phyloP scores from a whole-genome alignment of 2,888 invertebrate genomes.

The Toxonevra muliebris region DNA sequence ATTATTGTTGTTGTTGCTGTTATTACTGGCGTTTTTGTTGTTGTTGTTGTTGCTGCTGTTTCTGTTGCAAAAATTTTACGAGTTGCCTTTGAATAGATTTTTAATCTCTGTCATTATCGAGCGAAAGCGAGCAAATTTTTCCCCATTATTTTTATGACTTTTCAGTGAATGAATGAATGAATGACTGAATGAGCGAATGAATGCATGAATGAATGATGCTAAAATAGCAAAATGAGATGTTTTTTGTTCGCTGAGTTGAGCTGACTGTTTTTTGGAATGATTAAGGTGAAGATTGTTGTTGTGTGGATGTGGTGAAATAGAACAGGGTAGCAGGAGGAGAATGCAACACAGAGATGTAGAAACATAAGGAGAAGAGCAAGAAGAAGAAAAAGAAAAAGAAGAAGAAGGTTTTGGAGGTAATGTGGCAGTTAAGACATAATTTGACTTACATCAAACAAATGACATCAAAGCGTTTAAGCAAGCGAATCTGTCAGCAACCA shows the following conservation, averaged over 20 bases:
- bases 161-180: not conserved
- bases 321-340: not conserved
- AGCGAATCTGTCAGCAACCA: conserved; percentile 2
- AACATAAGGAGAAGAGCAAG: not conserved
- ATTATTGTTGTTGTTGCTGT: not conserved
- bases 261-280: too few relatives aligned
- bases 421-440: conserved; percentile 15
- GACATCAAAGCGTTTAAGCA: not conserved
- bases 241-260: too few relatives aligned
- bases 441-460: conserved; percentile 13
- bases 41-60: conserved; percentile 28
- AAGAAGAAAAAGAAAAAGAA: not conserved
- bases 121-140: conserved; percentile 46
- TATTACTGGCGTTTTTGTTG: not conserved
- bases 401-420: not conserved
- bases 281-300: too few relatives aligned
- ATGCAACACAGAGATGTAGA: not conserved
- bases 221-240: too few relatives aligned
- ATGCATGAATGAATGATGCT: too few relatives aligned
- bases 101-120: conserved; percentile 50
- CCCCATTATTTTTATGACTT: conserved; percentile 28
- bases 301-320: not conserved
- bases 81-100: conserved; percentile 25
- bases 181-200: too few relatives aligned
- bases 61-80: not conserved